Evolutionary conservation across 2,888 invertebrate genomes (phyloP), one percentile per base, ranked within the genome.

Genomic region (Drosophila barbarae): DNA sequence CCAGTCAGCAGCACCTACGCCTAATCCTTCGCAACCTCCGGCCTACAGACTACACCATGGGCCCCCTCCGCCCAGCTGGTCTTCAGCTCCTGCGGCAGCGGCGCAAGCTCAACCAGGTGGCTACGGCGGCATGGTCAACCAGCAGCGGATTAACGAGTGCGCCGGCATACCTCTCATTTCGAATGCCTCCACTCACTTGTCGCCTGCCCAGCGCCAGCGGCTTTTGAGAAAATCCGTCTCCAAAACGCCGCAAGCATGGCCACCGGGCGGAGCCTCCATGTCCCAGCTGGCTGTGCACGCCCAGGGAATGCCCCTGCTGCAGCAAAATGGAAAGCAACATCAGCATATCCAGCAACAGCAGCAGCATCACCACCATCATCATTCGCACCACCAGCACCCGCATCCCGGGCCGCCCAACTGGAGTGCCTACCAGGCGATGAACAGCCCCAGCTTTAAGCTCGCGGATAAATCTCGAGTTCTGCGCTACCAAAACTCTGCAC

Each of bases 91-190:
- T 5, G 44, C 67, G 21, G 32, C 57, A 12, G 36, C 41, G 12
- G 5, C 36, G 15, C 23, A 10, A 5, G 42, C 26, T 6, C 67
- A 60, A 9, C 53, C 54, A 6, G 65, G 21, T 21, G 85, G 85
- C 55, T 87, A 80, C 75, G 83, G 74, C 10, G 71, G 73, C 18
- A 69, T 82, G 51, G 79, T 88, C 38, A 88, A 87, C 64, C 88
- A 86, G 57, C 88, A 88, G 66, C 79, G 87, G 8, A 85, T 87
- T 28, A 93, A 93, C 73, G 93, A 92, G 75, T 95, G 95, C 93
- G 93, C 95, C 34, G 95, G 95, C 72, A 93, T 94, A 85, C 95
- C 96, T 46, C 91, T 95, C 71, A 94, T 95, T 87, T 95, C 95
- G 51, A 94, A 94, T 90, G 93, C 94, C 71, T 92, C 93, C 76